Base-by-base conservation (phyloP, 1,140 invertebrate species). In the Plectus sambesii region DNA sequence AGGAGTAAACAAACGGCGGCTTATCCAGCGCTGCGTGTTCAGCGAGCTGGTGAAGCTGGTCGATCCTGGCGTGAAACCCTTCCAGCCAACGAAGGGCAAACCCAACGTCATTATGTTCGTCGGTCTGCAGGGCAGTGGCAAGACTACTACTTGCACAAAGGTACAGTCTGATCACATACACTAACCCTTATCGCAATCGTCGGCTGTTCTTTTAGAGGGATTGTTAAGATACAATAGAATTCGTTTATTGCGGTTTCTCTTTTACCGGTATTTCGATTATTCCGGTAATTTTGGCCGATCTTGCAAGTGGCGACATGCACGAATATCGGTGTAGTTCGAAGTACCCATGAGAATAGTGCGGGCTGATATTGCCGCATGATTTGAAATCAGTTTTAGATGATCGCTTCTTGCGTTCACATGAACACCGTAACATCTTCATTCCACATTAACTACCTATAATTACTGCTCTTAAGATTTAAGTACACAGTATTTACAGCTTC, bases 101-200 rank as follows among this genome's bases (percentile, higher is more conserved):
- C 80, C 85, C 38, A 99, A 98, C 76, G 75, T 99, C 9, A 89
- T 99, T 56, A 99, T 99, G 94, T 99, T 99, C 79, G 94, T 99
- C 47, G 94, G 94, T 70, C 77, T 99, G 1, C 93, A 80, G 60
- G 94, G 94, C 56, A 92, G 89, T 54, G 94, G 94, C 63, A 99
- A 99, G 79, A 99, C 94, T 2, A 99, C 94, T 30, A 96, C 92
- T 20, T 99, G 94, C 79, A 97, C 93, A 59, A 99, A 99, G 66
- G 76, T 78, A 57, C n/a, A n/a, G n/a, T n/a, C n/a, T n/a, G n/a
- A n/a, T n/a, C n/a, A n/a, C n/a, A n/a, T n/a, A n/a, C 43, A 50
- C 25, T 25, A 5, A 20, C 19, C n/a, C n/a, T n/a, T 8, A 6
- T 6, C 6, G 8, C 5, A 5, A 23, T n/a, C 26, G 9, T 48